Evolutionary conservation across 2,113 vertebrate genomes (phyloP), one percentile per base, ranked within the genome.

Genomic region (Sorex fumeus): DNA sequence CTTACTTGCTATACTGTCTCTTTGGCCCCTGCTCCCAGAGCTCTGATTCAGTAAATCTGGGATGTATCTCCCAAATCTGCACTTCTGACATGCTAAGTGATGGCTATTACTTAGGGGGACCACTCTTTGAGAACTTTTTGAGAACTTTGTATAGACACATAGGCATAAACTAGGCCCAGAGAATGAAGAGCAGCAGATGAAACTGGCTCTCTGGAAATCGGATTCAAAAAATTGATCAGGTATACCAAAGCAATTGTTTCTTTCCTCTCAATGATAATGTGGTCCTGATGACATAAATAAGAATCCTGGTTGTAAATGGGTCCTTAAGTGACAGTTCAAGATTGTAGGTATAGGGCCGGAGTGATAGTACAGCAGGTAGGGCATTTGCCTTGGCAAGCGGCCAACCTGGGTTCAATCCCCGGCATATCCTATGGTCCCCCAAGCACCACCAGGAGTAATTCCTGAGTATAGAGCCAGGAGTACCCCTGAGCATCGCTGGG

Each of bases 101-200:
- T 53, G 34, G 16, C 6, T 47, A 3, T 21, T 43, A 12, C 32
- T 45, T 78, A 57, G 47, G 45, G 36, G 62, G 45, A 62, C 53
- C 77, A 45, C 34, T 88, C 34, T 81, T 64, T 62, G 80, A 84
- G 84, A 88, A 80, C 36, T 53, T 12, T 81, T 64, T 62, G 80
- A 84, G 84, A 88, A 80, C 36, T 53, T 12, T 57, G 28, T 45
- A 83, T 62, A 77, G 27, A 40, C 47, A 50, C 36, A 77, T 57
- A 6, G 36, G 27, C 32, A 70, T 28, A 50, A 84, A 36, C 50
- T 32, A 79, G 28, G 83, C 66, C 50, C 45, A 19, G 16, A 23
- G 8, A 8, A 27, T 60, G 71, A 92, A 50, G 4, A 1, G 43
- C 1, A 53, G 30, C 74, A 6, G 4, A 10, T 19, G 19, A 28